These are phyloP conservation scores for Graptemys geographica DNA, from an alignment of 2,797 vertebrate genomes.

Conservation along the genomic window DNA sequence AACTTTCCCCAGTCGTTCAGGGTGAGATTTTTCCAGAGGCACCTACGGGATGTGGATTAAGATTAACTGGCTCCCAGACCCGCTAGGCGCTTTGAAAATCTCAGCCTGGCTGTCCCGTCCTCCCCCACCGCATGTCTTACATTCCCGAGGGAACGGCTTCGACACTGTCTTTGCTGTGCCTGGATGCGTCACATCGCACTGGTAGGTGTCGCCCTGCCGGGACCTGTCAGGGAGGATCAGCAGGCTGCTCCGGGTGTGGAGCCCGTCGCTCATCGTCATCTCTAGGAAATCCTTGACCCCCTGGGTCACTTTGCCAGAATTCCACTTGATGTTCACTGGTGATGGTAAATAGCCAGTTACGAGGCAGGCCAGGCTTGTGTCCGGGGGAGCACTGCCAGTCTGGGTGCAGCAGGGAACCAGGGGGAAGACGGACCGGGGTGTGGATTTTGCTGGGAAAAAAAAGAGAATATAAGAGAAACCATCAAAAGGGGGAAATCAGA, in stretches of 20 bases:
- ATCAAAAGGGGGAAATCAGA: no score
- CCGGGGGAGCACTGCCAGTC: fast-evolving
- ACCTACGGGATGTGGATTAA: background rate
- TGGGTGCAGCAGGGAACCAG: background rate
- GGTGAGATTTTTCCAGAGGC: background rate
- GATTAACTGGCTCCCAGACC: fast-evolving
- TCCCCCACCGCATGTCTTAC: background rate
- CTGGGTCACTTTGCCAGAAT: fast-evolving
- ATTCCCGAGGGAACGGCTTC: background rate
- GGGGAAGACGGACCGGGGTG: fast-evolving
- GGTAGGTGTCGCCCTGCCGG: background rate
- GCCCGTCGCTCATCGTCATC: fast-evolving
- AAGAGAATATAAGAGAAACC: no score
- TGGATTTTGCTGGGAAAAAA: no score
- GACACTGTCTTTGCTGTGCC: fast-evolving
- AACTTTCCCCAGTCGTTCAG: background rate
- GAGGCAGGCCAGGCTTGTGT: background rate
- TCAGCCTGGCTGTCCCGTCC: background rate
- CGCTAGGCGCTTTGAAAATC: fast-evolving
- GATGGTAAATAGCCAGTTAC: fast-evolving
- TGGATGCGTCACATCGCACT: background rate
- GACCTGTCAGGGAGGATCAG: background rate
- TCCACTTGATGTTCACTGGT: fast-evolving
- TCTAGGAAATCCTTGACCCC: fast-evolving
- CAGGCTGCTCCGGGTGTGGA: fast-evolving